Percentiles rank a stretch among this genome's conserved stretches.
Conservation (phyloP, 2,888 invertebrate species). For the Rhabditoides inermis region DNA sequence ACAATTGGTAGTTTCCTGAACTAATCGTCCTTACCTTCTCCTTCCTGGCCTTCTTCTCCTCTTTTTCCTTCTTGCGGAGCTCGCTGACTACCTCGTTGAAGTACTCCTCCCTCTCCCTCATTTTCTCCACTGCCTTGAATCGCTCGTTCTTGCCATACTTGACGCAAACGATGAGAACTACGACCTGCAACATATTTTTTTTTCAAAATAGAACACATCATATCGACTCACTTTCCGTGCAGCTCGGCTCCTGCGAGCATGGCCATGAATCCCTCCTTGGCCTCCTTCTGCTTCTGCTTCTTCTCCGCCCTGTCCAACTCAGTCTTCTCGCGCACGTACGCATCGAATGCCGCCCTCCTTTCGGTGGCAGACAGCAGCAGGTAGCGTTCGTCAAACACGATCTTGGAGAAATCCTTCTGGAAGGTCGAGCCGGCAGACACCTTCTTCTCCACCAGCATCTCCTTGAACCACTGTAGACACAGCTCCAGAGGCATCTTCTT, state of each 20-base stretch:
- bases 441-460: slow-evolving; percentile 88
- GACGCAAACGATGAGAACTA: slow-evolving; percentile 91
- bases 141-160: slow-evolving; percentile 89
- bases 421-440: slow-evolving; percentile 94
- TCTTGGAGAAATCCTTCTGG: slow-evolving; percentile 99
- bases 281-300: slow-evolving; percentile 80
- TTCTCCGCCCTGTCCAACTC: slow-evolving; percentile 97
- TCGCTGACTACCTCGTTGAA: slow-evolving; percentile 93
- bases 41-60: slow-evolving; percentile 80
- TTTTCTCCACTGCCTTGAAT: slow-evolving; percentile 91
- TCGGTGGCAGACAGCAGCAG: slow-evolving; percentile 89
- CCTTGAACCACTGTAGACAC: slow-evolving; percentile 83
- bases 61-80: slow-evolving; percentile 84
- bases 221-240: slow-evolving; percentile 82
- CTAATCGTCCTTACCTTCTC: slow-evolving; percentile 73
- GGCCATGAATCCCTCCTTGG: slow-evolving; percentile 77
- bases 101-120: slow-evolving; percentile 78
- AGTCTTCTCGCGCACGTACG: slow-evolving; percentile 88
- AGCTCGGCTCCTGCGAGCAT: slow-evolving; percentile 83
- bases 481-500: slow-evolving; percentile 82
- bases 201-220: too few species aligned
- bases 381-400: slow-evolving; percentile 94
- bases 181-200: slow-evolving; percentile 66
- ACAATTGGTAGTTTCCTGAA: neutral
- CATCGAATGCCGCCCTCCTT: slow-evolving; percentile 65